A percentile compares a stretch with the other conserved stretches of the same genome.
Evolutionary conservation across 2,797 vertebrate species (phyloP).

Genomic region (Argentina silus): DNA sequence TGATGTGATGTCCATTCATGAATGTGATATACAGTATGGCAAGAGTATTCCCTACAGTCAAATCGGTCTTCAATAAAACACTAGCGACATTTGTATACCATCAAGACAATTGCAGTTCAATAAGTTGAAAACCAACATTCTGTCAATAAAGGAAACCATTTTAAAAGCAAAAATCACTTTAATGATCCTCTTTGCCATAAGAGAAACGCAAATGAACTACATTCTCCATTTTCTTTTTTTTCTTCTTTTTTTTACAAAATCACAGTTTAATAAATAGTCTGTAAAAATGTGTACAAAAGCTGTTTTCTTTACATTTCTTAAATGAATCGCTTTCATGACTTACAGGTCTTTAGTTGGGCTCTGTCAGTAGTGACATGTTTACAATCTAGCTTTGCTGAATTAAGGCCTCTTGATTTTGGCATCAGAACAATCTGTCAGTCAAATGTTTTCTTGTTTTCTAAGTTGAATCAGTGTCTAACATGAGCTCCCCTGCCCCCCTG

Average conservation of each 20-base stretch:
- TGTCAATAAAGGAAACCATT: not conserved
- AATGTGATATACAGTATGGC: too few relatives aligned
- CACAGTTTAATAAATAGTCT: slow-evolving; percentile 88
- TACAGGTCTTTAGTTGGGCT: slow-evolving; percentile 70
- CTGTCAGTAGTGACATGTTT: slow-evolving; percentile 66
- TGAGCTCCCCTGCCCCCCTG: slow-evolving; percentile 65
- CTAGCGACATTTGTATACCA: too few relatives aligned
- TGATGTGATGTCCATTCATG: too few relatives aligned
- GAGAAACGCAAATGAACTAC: slow-evolving; percentile 22
- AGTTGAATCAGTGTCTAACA: slow-evolving; percentile 71
- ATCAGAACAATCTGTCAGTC: slow-evolving; percentile 83
- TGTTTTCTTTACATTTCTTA: slow-evolving; percentile 78
- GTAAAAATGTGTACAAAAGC: slow-evolving; percentile 84
- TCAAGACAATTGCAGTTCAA: too few relatives aligned
- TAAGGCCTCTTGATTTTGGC: slow-evolving; percentile 88
- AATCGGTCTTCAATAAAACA: too few relatives aligned
- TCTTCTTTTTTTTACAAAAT: slow-evolving; percentile 83
- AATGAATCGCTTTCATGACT: slow-evolving; percentile 77
- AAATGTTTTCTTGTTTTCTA: slow-evolving; percentile 66
- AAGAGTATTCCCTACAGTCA: too few relatives aligned
- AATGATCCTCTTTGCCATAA: slow-evolving; percentile 3
- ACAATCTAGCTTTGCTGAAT: slow-evolving; percentile 84
- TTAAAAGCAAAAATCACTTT: not conserved
- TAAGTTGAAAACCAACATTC: too few relatives aligned
- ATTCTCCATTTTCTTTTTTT: slow-evolving; percentile 43